Percentiles rank a stretch among this genome's conserved stretches.
phyloP scores from a whole-genome alignment of 2,888 invertebrate species.

The Pristionchus maxplancki region DNA sequence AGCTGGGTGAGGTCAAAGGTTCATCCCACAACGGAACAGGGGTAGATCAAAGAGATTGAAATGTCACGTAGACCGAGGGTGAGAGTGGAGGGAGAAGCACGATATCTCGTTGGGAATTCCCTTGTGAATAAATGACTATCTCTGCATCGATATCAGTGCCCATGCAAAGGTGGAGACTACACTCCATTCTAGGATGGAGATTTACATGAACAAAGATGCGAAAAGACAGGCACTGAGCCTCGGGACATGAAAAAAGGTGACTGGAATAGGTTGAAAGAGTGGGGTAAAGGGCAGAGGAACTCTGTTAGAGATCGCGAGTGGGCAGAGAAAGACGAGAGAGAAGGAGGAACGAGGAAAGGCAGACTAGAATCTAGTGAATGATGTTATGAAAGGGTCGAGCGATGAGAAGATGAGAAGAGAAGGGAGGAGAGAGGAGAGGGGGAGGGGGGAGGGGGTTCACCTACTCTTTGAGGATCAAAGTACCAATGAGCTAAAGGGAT shows the following conservation, averaged over 20 bases:
- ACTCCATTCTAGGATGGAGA: constrained; percentile 17
- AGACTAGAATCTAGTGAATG: constrained; percentile 20
- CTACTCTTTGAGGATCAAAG: neutral
- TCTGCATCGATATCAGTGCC: neutral
- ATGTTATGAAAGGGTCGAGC: neutral
- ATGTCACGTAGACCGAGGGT: neutral
- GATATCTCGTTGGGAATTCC: neutral
- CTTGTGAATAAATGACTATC: neutral
- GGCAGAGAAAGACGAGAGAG: neutral
- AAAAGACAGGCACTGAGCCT: neutral
- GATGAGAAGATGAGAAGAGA: neutral
- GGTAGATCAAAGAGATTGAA: neutral
- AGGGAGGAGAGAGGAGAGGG: neutral
- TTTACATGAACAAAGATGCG: neutral
- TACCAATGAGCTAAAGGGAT: neutral
- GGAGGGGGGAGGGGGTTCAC: neutral
- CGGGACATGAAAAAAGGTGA: neutral
- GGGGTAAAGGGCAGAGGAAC: neutral
- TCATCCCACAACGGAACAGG: neutral
- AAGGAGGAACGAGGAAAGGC: neutral
- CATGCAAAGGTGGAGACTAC: constrained; percentile 19
- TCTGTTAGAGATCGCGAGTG: neutral
- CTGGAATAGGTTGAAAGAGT: neutral
- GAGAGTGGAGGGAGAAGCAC: neutral
- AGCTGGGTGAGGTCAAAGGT: neutral